A percentile compares a stretch with the other conserved stretches of the same genome.
Conservation (phyloP, 2,113 vertebrate genomes). For the Ceyx cyanopectus region DNA sequence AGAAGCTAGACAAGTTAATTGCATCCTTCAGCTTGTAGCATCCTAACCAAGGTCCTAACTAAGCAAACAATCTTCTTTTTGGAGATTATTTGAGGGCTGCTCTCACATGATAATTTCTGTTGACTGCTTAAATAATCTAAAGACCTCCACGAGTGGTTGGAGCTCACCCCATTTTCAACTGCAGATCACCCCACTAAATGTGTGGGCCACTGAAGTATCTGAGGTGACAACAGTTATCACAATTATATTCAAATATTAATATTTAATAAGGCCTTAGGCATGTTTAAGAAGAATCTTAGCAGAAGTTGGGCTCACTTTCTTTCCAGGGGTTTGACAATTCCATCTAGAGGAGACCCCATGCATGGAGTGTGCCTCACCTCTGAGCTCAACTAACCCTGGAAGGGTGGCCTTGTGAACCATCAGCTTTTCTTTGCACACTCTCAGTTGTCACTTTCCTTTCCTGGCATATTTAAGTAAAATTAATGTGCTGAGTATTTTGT, state of each 20-base stretch:
- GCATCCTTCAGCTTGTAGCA: constrained; percentile 19
- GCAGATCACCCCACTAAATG: background rate
- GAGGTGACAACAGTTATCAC: background rate
- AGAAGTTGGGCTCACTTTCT: background rate
- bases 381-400: accelerated
- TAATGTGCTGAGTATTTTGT: background rate
- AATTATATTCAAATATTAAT: background rate
- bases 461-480: background rate
- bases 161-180: background rate
- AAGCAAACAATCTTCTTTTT: constrained; percentile 39
- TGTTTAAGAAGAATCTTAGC: background rate
- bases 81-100: background rate
- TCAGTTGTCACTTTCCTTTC: background rate
- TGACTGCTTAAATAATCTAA: background rate
- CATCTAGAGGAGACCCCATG: background rate
- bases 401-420: background rate
- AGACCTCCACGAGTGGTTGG: background rate
- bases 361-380: background rate
- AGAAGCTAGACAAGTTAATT: constrained; percentile 66
- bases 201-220: background rate
- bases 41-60: constrained; percentile 32
- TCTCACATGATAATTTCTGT: background rate
- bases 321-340: background rate
- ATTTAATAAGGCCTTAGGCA: background rate
- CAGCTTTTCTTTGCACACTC: accelerated